phyloP scores from a whole-genome alignment of 2,797 vertebrate species.

The Takifugu rubripes region DNA sequence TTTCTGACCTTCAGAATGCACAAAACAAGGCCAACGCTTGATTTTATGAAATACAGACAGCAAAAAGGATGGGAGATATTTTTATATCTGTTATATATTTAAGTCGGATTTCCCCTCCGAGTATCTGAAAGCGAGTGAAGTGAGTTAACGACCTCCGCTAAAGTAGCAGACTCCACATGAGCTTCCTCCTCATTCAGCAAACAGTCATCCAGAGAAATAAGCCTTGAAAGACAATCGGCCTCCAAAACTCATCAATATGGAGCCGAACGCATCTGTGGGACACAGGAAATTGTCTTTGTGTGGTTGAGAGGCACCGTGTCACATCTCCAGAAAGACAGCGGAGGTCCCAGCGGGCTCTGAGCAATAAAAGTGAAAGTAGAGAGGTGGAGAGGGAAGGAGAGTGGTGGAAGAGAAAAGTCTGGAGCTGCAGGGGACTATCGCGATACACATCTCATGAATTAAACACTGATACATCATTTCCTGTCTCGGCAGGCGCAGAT shows the following conservation, averaged over 20 bases:
- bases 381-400: conserved; percentile 27
- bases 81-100: conserved; percentile 9
- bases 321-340: conserved; percentile 45
- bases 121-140: too few relatives aligned
- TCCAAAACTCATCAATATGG: conserved; percentile 11
- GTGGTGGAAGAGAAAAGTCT: conserved; percentile 8
- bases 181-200: conserved; percentile 16
- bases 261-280: conserved; percentile 13
- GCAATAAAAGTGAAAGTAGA: conserved; percentile 54
- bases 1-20: too few relatives aligned
- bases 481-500: too few relatives aligned
- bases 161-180: too few relatives aligned
- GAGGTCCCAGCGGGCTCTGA: conserved; percentile 42
- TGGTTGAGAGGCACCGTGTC: conserved; percentile 26
- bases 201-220: conserved; percentile 40
- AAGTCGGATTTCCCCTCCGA: too few relatives aligned
- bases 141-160: too few relatives aligned
- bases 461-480: too few relatives aligned
- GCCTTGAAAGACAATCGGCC: conserved; percentile 29
- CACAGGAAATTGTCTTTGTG: conserved; percentile 47
- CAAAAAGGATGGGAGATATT: conserved; percentile 15
- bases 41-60: conserved; percentile 1
- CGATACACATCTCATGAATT: not conserved
- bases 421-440: not conserved
- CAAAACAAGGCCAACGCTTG: too few relatives aligned